Evolutionary conservation across 2,888 invertebrate species (phyloP), one percentile per base, ranked within the genome.

Genomic region (Panorpa germanica): DNA sequence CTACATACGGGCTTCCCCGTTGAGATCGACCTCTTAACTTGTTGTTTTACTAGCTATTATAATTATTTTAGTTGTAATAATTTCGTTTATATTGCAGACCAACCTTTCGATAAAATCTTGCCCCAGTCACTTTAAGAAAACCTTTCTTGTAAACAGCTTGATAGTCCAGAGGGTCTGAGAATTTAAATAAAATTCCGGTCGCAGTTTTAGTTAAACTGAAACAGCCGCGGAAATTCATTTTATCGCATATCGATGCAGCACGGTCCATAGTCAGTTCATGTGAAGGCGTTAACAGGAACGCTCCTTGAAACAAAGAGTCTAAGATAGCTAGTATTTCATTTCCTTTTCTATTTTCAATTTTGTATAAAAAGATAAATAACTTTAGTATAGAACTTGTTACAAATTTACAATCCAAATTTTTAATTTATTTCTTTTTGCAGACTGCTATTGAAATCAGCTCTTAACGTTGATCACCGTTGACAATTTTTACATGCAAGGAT

Each of bases 191-290:
- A 45, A 83, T 82, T 33, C 83, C 83, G 25, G 82, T 83, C 29
- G 83, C 82, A 2, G 83, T 83, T 61, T 81, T 82, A 38, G 82
- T 82, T 42, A 83, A 61, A 41, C 78, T 78, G 58, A 82, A 83
- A 45, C 80, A 77, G 31, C 81, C 81, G 44, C 77, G 73, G 57
- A 83, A 81, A 57, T 75, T 80, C 70, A 83, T 77, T 53, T 82
- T 82, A 61, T 83, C 83, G 57, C 81, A 81, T 46, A 83, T 80
- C 42, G 74, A 62, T 23, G 80, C 77, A 3, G 82, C 82, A 40
- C 81, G 78, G 55, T 83, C 82, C 67, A 83, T 70, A 48, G 74
- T 78, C 42, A 83, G 61, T 47, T 83, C 82, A 55, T 81, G 78
- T 30, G 81, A 81, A 23, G 83, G 83, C 25, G 83, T 83, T 42